Evolutionary conservation across 2,797 vertebrate genomes (phyloP).

Genomic region (Eurystomus glaucurus): DNA sequence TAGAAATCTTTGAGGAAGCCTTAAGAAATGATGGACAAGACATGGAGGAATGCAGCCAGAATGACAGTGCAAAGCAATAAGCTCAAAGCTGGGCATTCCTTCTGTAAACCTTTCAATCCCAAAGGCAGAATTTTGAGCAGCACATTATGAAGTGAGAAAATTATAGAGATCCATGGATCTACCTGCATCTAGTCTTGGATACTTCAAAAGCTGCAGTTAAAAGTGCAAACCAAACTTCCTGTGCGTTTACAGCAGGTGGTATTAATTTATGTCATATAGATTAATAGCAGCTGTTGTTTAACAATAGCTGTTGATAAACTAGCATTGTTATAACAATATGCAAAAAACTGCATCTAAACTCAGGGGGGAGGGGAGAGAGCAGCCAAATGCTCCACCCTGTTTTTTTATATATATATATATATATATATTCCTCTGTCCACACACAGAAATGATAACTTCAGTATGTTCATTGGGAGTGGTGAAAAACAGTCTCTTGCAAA

Average conservation of each 20-base stretch:
- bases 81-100: not conserved
- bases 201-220: constrained; percentile 30
- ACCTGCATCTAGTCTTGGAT: not conserved
- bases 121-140: not conserved
- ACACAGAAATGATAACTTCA: constrained; percentile 11
- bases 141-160: constrained; percentile 14
- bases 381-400: not conserved
- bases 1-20: constrained; percentile 44
- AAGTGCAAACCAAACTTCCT: constrained; percentile 42
- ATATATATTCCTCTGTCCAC: not conserved
- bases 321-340: constrained; percentile 19
- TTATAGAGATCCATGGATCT: not conserved
- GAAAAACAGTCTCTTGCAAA: constrained; percentile 49
- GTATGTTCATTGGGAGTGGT: constrained; percentile 23
- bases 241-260: constrained; percentile 44
- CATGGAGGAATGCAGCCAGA: not conserved
- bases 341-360: constrained; percentile 13
- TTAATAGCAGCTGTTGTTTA: constrained; percentile 41
- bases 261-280: constrained; percentile 67
- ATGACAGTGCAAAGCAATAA: not conserved
- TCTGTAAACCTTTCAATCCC: not conserved
- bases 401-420: too few relatives aligned
- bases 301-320: constrained; percentile 62
- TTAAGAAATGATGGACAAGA: not conserved
- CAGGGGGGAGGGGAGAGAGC: not conserved